Evolutionary conservation across 2,888 invertebrate species (phyloP).

Genomic region (Stictocephala bisonia): DNA sequence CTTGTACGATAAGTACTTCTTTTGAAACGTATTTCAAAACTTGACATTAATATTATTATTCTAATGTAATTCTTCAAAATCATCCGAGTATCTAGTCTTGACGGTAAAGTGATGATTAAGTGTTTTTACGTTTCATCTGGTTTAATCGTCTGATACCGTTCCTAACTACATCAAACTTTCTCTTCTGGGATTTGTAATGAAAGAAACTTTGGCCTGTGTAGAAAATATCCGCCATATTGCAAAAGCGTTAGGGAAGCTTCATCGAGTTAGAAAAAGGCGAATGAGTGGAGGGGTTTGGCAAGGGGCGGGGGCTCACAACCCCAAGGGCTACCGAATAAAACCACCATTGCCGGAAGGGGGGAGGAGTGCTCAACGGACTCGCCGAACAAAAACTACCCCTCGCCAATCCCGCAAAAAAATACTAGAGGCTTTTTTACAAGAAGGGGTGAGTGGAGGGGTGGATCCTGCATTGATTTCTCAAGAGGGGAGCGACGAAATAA

Average conservation of each 20-base stretch:
- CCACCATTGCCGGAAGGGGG: slow-evolving; percentile 16
- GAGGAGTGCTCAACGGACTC: slow-evolving; percentile 20
- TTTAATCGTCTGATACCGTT: no score
- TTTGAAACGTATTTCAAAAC: no score
- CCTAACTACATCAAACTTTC: no score
- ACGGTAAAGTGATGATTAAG: no score
- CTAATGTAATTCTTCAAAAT: no score
- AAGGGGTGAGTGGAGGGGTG: slow-evolving; percentile 15
- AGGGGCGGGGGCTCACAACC: not conserved
- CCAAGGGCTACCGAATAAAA: not conserved
- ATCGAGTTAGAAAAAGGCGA: not conserved
- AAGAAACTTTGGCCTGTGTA: no score
- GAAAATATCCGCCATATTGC: not conserved
- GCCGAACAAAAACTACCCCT: slow-evolving; percentile 26
- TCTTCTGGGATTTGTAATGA: no score
- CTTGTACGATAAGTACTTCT: no score
- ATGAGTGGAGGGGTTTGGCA: not conserved
- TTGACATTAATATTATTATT: no score
- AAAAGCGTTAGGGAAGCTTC: not conserved
- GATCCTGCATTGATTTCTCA: slow-evolving; percentile 23
- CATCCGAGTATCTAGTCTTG: no score
- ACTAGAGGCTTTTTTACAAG: slow-evolving; percentile 18
- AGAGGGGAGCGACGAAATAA: slow-evolving; percentile 25
- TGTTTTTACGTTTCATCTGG: no score
- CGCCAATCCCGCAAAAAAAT: slow-evolving; percentile 18